Conservation (phyloP, 2,888 invertebrate genomes). For the Lithophane leautieri region DNA sequence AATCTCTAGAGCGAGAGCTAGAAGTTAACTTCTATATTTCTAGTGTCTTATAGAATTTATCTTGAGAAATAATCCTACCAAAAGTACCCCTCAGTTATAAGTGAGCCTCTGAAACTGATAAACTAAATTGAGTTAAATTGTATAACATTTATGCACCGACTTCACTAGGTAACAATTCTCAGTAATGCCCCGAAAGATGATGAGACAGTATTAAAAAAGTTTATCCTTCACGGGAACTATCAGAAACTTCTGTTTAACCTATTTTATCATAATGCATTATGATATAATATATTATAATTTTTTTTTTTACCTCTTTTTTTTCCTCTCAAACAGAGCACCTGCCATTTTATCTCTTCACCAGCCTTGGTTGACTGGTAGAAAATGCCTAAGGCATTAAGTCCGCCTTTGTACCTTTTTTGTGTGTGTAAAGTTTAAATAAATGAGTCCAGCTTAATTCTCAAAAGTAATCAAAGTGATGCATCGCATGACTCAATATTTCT, state of each 20-base stretch:
- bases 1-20: constrained; percentile 49
- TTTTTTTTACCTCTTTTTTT: no score
- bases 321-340: no score
- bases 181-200: neutral
- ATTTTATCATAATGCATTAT: no score
- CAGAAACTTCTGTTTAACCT: neutral
- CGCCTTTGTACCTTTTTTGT: no score
- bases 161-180: neutral
- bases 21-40: constrained; percentile 29
- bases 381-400: no score
- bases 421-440: neutral
- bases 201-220: neutral
- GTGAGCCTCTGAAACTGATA: neutral
- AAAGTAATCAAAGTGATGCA: constrained; percentile 44
- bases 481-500: constrained; percentile 36
- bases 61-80: constrained; percentile 14
- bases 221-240: neutral
- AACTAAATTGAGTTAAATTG: neutral
- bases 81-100: neutral
- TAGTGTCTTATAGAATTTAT: constrained; percentile 32
- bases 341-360: no score
- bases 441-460: constrained; percentile 5
- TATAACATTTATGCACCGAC: neutral
- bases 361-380: no score
- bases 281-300: no score